Evolutionary conservation across 2,888 invertebrate genomes (phyloP).

Genomic region (Campopleginae sp.): DNA sequence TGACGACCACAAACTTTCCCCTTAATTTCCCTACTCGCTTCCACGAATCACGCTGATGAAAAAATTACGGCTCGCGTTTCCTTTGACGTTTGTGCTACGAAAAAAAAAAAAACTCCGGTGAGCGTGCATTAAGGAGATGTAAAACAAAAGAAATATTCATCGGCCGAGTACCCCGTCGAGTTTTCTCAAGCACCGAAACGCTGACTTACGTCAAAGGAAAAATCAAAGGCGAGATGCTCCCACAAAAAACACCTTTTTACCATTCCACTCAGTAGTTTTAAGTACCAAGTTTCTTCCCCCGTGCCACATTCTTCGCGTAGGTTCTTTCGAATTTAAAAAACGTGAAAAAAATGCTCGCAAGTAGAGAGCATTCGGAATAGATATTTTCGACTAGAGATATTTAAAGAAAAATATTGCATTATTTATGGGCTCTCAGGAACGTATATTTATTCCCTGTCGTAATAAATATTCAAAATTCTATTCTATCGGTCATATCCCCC

Average conservation of each 20-base stretch:
- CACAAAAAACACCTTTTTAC: conserved; percentile 65
- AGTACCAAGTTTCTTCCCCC: conserved; percentile 78
- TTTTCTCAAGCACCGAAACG: conserved; percentile 49
- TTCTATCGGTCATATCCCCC: conserved; percentile 48
- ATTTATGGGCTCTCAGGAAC: not conserved
- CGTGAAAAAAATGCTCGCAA: not conserved
- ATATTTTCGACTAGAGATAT: not conserved
- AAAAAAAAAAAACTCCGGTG: conserved; percentile 23
- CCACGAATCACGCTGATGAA: conserved; percentile 32
- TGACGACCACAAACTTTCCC: conserved; percentile 4
- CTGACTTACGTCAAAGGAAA: conserved; percentile 27
- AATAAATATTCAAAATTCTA: conserved; percentile 60
- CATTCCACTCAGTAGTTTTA: conserved; percentile 74
- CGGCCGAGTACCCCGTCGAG: conserved; percentile 61
- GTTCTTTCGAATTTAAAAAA: conserved; percentile 15
- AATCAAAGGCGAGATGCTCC: conserved; percentile 13
- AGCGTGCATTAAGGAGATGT: conserved; percentile 58
- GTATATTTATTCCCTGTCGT: conserved; percentile 49
- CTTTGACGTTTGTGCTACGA: conserved; percentile 61
- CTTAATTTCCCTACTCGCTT: conserved; percentile 4
- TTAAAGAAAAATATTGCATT: not conserved
- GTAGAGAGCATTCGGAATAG: not conserved
- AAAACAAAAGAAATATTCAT: conserved; percentile 60
- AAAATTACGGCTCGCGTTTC: conserved; percentile 47
- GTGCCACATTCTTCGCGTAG: conserved; percentile 61